Base-by-base conservation (phyloP, 2,888 invertebrate species). In the Buathra laborator region DNA sequence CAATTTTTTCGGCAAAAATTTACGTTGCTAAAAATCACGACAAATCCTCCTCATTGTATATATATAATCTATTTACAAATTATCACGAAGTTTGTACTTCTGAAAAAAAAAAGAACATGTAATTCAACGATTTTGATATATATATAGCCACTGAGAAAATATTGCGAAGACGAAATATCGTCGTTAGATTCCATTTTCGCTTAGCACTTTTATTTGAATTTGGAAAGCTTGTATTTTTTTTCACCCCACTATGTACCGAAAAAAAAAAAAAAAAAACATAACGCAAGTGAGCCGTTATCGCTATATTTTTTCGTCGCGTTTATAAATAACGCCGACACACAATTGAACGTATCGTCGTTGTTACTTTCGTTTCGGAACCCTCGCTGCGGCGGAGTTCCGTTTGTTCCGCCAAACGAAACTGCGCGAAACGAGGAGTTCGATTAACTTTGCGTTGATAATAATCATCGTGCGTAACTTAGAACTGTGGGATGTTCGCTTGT, bases 71-170 rank as follows among this genome's bases (percentile, higher is more conserved):
- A 68, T 51, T 72, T 67, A 44, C 62, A 76, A 46, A 68, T 81
- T 84, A 46, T 51, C 46, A 80, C 70, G 59, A 77, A 84, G 82
- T 84, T 84, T 86, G 72, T 87, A 84, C 81, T 83, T 83, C 75
- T 59, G 6, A 64, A 66, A 77, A 43, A 53, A 74, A 64, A 56
- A 48, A 4, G n/a, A 51, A 37, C 9, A 51, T 46, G 37, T 32
- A 1, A 64, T 53, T 62, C 74, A 16, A 66, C 78, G 78, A 62
- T 83, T 80, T 83, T 80, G 64, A 71, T 75, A 83, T 75, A 83
- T 75, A 83, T 80, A 56, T 67, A 71, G 56, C 53, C 44, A 67
- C 59, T 56, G 76, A 79, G 19, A n/a, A 71, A 76, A 77, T 81
- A 75, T 75, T 46, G 37, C 37, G 37, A 43, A 59, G 46, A 37